Evolutionary conservation across 2,113 vertebrate species (phyloP), one percentile per base, ranked within the genome.

Genomic region (Amblyopsis rosae): DNA sequence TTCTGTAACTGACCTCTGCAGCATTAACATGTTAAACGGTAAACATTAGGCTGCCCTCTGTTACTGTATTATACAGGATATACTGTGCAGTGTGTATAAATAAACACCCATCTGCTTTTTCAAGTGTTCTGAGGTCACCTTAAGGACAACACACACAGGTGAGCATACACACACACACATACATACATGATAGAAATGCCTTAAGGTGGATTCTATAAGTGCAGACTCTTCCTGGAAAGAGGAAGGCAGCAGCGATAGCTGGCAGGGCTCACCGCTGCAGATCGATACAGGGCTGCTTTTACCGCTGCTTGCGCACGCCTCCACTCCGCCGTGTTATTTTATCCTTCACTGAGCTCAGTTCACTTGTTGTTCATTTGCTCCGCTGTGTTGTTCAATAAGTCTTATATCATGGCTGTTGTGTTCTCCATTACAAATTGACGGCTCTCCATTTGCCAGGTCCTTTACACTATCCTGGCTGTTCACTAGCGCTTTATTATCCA

Each of bases 221-320:
- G 77, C 63, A 77, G 73, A 87, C 73, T 72, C 84, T 89, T 90
- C 82, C 87, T 88, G 82, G 83, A 88, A 83, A 83, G 72, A 75
- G 79, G 81, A 88, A 84, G 82, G 79, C 80, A 41, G 4, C 26
- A 82, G 82, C 81, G 70, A 73, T 87, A 85, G 88, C 87, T 87
- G 80, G 81, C 82, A 91, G 87, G 35, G 86, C 86, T 90, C 73
- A 51, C 80, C 67, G 74, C 82, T 83, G 73, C 70, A 49, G 82
- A 92, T 92, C 87, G 69, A 92, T 92, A 89, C 72, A 63, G 70
- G 71, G 67, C 75, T 83, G 86, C 81, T 88, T 91, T 89, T 85
- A 84, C 87, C 82, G 73, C 65, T 77, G 82, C 85, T 87, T 82
- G 80, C 85, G 83, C 80, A 86, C 74, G 87, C 85, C 89, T 88